Evolutionary conservation across 2,113 vertebrate species (phyloP).

Genomic region (Smithornis capensis): DNA sequence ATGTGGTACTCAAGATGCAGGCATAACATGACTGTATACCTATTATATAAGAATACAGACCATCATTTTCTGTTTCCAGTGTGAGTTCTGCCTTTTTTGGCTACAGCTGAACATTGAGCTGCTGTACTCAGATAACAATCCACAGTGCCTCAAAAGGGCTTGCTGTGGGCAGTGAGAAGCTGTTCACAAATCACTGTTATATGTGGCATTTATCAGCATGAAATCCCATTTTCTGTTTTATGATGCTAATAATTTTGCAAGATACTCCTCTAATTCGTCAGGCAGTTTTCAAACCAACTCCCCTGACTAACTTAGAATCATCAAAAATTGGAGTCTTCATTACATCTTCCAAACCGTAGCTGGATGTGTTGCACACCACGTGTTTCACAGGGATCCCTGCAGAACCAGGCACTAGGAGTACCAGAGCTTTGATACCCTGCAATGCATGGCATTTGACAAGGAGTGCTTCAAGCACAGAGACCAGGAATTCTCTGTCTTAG

Average conservation of each 20-base stretch:
- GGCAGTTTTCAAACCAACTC: neutral
- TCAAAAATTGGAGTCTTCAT: neutral
- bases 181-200: neutral
- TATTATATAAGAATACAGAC: neutral
- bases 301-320: neutral
- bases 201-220: neutral
- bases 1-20: neutral
- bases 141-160: neutral
- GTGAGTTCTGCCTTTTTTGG: neutral
- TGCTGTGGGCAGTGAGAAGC: neutral
- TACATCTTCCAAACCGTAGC: rapidly evolving
- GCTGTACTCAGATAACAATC: neutral
- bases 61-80: neutral
- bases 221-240: neutral
- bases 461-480: neutral
- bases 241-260: neutral
- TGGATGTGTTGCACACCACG: neutral
- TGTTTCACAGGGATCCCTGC: neutral
- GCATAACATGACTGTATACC: neutral
- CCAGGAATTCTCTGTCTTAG: neutral
- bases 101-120: neutral
- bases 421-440: neutral
- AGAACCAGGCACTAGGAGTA: neutral
- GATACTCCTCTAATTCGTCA: neutral
- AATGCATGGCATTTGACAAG: neutral